Conservation (phyloP, 2,113 vertebrate species). For the Chrysochloris asiatica region DNA sequence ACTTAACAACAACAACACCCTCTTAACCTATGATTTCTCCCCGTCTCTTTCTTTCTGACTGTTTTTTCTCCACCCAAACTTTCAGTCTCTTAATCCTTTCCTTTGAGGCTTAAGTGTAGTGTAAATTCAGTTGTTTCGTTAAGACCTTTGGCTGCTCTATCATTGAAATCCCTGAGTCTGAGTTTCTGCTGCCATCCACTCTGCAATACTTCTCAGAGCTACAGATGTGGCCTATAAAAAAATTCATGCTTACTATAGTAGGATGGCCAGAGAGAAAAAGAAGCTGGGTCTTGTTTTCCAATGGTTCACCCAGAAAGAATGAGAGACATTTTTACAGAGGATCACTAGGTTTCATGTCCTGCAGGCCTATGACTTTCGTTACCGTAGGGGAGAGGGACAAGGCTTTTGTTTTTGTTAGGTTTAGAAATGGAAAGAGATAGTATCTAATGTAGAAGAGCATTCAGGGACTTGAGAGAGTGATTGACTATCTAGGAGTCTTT, state of each 20-base stretch:
- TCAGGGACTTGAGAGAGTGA: neutral
- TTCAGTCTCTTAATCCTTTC: neutral
- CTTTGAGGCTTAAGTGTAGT: neutral
- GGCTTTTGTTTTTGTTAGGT: neutral
- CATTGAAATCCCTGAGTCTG: neutral
- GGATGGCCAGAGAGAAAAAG: neutral
- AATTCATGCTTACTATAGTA: neutral
- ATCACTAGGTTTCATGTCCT: neutral
- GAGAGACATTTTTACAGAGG: neutral
- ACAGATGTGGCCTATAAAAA: neutral
- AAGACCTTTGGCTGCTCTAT: neutral
- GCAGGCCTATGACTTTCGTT: neutral
- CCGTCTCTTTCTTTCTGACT: too few species aligned
- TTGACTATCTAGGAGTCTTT: neutral
- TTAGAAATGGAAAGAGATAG: neutral
- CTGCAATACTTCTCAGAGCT: neutral
- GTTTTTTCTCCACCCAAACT: neutral
- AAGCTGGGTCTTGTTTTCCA: neutral
- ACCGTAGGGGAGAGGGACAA: neutral
- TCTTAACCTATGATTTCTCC: neutral
- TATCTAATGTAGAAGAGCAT: neutral
- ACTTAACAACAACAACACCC: neutral
- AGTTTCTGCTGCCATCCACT: neutral
- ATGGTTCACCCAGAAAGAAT: neutral
- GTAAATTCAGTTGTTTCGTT: neutral